phyloP scores from a whole-genome alignment of 2,113 vertebrate species.

The Rhinogobius similis region DNA sequence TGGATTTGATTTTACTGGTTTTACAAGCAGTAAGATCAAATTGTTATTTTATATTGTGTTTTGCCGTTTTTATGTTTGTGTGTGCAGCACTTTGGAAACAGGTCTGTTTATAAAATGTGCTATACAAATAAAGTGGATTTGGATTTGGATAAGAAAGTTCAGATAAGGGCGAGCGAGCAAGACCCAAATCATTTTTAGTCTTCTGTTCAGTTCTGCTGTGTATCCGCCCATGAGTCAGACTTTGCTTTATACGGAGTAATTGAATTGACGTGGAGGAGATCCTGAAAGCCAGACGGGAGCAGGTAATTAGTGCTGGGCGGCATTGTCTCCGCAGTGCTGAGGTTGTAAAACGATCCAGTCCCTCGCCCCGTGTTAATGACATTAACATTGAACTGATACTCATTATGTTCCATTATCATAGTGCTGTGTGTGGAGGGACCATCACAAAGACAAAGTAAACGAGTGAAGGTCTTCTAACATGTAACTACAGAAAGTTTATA shows the following conservation, averaged over 20 bases:
- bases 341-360: conserved; percentile 66
- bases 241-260: conserved; percentile 67
- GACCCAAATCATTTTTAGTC: conserved; percentile 68
- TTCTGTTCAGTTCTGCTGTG: conserved; percentile 29
- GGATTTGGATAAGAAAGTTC: conserved; percentile 74
- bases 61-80: too few relatives aligned
- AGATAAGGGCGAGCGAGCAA: conserved; percentile 69
- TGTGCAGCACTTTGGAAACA: too few relatives aligned
- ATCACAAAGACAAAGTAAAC: background rate
- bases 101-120: too few relatives aligned
- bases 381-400: conserved; percentile 71
- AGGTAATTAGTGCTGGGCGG: conserved; percentile 72
- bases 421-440: conserved; percentile 23
- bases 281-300: conserved; percentile 66
- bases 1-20: too few relatives aligned
- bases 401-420: conserved; percentile 55
- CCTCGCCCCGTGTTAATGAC: conserved; percentile 58
- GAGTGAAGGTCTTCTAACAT: background rate
- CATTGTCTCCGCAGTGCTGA: conserved; percentile 60
- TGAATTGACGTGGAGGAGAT: conserved; percentile 67
- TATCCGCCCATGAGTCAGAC: conserved; percentile 52
- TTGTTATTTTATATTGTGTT: too few relatives aligned
- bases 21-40: too few relatives aligned
- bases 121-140: too few relatives aligned
- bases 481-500: background rate